Evolutionary conservation across 2,113 vertebrate species (phyloP).

Genomic region (Zosterops pallidus): DNA sequence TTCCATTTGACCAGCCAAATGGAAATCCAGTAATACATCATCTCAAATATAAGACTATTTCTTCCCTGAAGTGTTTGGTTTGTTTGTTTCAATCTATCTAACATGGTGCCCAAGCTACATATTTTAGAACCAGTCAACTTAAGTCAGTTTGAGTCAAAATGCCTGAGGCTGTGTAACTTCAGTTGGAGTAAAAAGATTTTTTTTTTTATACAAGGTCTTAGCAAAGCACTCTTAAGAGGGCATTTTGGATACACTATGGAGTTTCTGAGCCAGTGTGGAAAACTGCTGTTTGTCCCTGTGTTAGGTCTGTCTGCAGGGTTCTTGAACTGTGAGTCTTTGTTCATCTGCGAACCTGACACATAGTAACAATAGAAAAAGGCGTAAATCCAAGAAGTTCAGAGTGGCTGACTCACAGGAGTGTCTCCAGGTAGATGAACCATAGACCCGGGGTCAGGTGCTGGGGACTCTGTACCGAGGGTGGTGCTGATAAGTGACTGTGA

Average conservation of each 20-base stretch:
- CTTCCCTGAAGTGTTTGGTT: not conserved
- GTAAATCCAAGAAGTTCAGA: not conserved
- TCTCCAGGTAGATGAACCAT: accelerated
- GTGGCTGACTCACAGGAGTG: not conserved
- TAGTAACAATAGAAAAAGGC: not conserved
- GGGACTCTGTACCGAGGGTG: accelerated
- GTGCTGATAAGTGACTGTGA: not conserved
- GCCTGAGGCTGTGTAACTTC: not conserved
- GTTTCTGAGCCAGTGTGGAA: not conserved
- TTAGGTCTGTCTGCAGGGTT: not conserved
- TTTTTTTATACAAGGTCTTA: not conserved
- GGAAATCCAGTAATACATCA: not conserved
- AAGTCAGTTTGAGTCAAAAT: slow-evolving; percentile 16
- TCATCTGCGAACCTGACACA: not conserved
- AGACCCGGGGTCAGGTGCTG: not conserved
- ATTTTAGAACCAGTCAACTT: not conserved
- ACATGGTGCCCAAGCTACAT: not conserved
- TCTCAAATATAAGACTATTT: not conserved
- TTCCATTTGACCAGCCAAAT: slow-evolving; percentile 5
- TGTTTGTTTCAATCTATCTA: not conserved
- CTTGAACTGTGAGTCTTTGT: not conserved
- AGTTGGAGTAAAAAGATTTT: not conserved
- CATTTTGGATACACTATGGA: not conserved
- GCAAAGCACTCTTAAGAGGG: not conserved
- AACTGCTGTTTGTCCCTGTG: accelerated